Conservation (phyloP, 2,113 vertebrate species). For the Fukomys damarensis region DNA sequence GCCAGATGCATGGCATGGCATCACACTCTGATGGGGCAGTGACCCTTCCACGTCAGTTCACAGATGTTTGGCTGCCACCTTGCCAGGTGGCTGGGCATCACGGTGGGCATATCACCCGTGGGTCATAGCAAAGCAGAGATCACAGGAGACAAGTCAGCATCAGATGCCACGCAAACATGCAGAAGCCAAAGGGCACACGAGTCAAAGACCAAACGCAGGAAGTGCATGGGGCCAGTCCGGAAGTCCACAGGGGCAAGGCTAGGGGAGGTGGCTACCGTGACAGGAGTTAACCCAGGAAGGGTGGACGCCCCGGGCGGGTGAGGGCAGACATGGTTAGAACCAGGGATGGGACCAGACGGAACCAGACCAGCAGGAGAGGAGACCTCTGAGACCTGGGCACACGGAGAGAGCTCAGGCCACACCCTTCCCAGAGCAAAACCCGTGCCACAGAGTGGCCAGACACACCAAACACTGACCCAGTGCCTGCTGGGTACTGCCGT, state of each 20-base stretch:
- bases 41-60: neutral
- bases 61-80: neutral
- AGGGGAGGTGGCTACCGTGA: neutral
- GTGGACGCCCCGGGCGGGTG: neutral
- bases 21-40: neutral
- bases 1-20: neutral
- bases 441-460: neutral
- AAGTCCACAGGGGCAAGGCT: neutral
- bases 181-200: neutral
- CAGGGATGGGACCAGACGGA: neutral
- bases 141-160: neutral
- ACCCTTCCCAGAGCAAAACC: neutral
- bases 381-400: neutral
- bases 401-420: neutral
- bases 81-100: neutral
- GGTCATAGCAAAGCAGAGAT: neutral
- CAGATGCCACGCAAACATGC: neutral
- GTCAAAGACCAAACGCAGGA: neutral
- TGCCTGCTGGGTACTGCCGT: neutral
- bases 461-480: fast-evolving
- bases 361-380: neutral
- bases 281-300: neutral
- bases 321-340: neutral
- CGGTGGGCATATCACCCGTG: neutral
- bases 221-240: neutral